These are phyloP conservation scores for Lithosia quadra DNA, from an alignment of 2,888 invertebrate genomes.

Conservation along the genomic window DNA sequence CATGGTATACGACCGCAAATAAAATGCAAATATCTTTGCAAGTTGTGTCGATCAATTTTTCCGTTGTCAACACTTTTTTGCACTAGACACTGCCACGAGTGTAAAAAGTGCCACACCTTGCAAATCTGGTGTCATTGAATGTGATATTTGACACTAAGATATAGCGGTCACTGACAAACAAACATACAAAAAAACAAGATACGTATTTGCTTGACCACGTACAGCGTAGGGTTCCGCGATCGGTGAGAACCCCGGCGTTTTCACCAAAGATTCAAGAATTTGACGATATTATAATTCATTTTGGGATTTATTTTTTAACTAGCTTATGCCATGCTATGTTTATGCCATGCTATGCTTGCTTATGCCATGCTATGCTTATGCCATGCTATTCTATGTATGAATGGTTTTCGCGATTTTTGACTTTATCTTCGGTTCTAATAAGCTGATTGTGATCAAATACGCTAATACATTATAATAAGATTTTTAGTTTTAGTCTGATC, in stretches of 20 bases:
- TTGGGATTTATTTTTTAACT: too few species aligned
- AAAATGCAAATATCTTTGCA: slow-evolving; percentile 18
- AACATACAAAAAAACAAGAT: slow-evolving; percentile 4
- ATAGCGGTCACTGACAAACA: slow-evolving; percentile 11
- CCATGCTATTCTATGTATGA: too few species aligned
- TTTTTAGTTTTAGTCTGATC: too few species aligned
- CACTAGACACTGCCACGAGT: slow-evolving; percentile 12
- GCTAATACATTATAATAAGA: too few species aligned
- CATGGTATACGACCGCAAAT: slow-evolving; percentile 9
- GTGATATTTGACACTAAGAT: slow-evolving; percentile 19
- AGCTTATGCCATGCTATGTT: too few species aligned
- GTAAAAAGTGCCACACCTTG: slow-evolving; percentile 13
- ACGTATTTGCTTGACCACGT: background rate
- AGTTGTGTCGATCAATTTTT: slow-evolving; percentile 17
- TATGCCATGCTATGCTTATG: too few species aligned
- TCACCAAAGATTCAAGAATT: background rate
- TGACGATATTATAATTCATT: too few species aligned
- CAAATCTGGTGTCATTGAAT: slow-evolving; percentile 11
- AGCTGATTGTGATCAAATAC: too few species aligned
- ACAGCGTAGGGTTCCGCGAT: background rate
- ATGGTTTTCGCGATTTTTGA: too few species aligned
- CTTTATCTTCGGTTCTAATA: too few species aligned
- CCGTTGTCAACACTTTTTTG: slow-evolving; percentile 20
- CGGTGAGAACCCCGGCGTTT: background rate
- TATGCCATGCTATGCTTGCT: too few species aligned